Evolutionary conservation across 2,797 vertebrate species (phyloP).

Genomic region (Crenichthys baileyi): DNA sequence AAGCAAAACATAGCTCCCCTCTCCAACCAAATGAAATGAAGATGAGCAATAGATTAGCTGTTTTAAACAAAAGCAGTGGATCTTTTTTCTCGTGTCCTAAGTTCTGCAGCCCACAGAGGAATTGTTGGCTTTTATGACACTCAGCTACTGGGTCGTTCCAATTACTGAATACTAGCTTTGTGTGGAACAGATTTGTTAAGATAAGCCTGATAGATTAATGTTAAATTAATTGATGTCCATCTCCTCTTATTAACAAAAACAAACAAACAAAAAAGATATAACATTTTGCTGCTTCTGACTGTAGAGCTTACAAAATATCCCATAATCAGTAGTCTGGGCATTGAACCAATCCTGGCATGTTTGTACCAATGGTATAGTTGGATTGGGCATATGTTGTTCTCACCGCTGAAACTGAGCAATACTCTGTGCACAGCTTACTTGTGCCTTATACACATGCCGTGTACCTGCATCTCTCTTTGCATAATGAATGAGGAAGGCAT

Average conservation of each 20-base stretch:
- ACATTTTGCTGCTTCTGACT: not conserved
- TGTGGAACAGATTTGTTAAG: not conserved
- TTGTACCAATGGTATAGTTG: not conserved
- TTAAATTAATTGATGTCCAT: not conserved
- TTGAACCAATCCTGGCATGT: not conserved
- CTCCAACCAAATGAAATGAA: not conserved
- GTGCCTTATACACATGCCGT: not conserved
- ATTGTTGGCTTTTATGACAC: not conserved
- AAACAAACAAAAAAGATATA: not conserved
- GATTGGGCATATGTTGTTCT: not conserved
- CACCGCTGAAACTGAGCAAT: not conserved
- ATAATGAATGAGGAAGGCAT: not conserved
- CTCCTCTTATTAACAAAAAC: not conserved
- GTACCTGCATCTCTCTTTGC: not conserved
- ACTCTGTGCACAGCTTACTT: not conserved
- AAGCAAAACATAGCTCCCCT: not conserved
- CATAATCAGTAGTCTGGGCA: not conserved
- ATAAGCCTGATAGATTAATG: not conserved
- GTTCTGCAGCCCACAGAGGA: too few relatives aligned
- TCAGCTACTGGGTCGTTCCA: not conserved
- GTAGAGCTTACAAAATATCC: not conserved
- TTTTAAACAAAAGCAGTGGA: not conserved
- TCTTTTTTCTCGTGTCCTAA: too few relatives aligned
- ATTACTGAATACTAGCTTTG: not conserved
- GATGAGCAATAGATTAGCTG: not conserved